A percentile compares a stretch with the other conserved stretches of the same genome.
These are phyloP conservation scores for Glaucopsyche alexis DNA, from an alignment of 2,888 invertebrate species.

Conservation along the genomic window DNA sequence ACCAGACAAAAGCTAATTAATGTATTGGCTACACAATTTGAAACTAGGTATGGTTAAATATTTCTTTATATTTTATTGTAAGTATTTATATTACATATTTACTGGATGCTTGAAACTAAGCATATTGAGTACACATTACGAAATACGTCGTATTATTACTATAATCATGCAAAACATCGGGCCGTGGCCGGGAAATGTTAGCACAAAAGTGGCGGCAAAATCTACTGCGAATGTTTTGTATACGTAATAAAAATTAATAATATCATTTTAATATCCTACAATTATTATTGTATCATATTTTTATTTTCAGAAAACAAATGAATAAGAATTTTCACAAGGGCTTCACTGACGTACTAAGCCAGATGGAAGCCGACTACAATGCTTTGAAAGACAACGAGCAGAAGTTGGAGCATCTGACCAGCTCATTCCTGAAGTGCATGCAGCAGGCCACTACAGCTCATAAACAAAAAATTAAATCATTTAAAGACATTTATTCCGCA, in stretches of 20 bases:
- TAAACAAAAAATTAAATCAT: constrained; percentile 56
- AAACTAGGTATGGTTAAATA: constrained; percentile 49
- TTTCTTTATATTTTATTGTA: too few relatives aligned
- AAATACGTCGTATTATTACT: too few relatives aligned
- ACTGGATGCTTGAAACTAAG: too few relatives aligned
- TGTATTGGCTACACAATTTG: constrained; percentile 56
- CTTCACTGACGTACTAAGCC: constrained; percentile 54
- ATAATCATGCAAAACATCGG: too few relatives aligned
- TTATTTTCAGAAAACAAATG: constrained; percentile 55
- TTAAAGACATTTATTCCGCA: constrained; percentile 55
- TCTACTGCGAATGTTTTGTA: not conserved
- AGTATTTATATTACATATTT: too few relatives aligned
- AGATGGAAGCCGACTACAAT: constrained; percentile 59
- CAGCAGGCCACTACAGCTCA: constrained; percentile 60
- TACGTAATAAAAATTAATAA: too few relatives aligned
- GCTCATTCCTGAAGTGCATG: constrained; percentile 59
- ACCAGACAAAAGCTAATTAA: constrained; percentile 58
- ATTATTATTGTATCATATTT: not conserved
- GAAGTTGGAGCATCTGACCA: constrained; percentile 60
- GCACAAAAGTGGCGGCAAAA: not conserved
- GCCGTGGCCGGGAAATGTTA: too few relatives aligned
- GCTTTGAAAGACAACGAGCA: constrained; percentile 65
- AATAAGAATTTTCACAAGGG: constrained; percentile 53
- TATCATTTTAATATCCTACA: too few relatives aligned
- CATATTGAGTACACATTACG: too few relatives aligned